phyloP scores from a whole-genome alignment of 1,140 invertebrate genomes.

The Cepaea nemoralis region DNA sequence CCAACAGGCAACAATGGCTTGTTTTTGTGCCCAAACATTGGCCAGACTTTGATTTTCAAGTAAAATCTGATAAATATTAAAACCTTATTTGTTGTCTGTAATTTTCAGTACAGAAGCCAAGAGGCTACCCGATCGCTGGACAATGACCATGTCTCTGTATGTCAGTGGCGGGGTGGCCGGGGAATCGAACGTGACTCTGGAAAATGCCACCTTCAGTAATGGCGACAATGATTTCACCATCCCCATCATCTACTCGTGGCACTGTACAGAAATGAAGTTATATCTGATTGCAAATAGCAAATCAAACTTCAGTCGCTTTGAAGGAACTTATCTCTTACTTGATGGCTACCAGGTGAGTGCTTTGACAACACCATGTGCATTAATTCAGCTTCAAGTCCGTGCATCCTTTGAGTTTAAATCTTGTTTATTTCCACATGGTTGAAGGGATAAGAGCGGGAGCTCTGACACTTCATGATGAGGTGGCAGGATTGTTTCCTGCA shows the following conservation, averaged over 20 bases:
- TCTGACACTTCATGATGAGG: no score
- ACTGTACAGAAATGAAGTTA: constrained; percentile 43
- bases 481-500: no score
- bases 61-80: no score
- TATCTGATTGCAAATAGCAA: neutral
- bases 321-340: constrained; percentile 9
- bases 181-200: neutral
- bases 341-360: constrained; percentile 42
- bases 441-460: no score
- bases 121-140: constrained; percentile 17
- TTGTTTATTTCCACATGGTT: no score
- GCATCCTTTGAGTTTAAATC: no score
- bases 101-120: neutral
- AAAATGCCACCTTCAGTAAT: constrained; percentile 15
- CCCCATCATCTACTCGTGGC: constrained; percentile 45
- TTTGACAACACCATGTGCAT: no score
- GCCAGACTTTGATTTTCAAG: no score
- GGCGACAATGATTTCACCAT: constrained; percentile 21
- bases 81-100: neutral
- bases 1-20: no score
- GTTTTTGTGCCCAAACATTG: no score
- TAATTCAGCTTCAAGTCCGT: no score
- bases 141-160: neutral
- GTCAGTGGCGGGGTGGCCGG: neutral
- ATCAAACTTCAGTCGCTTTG: neutral